Conservation (phyloP, 2,797 vertebrate genomes). For the Phataginus tricuspis region DNA sequence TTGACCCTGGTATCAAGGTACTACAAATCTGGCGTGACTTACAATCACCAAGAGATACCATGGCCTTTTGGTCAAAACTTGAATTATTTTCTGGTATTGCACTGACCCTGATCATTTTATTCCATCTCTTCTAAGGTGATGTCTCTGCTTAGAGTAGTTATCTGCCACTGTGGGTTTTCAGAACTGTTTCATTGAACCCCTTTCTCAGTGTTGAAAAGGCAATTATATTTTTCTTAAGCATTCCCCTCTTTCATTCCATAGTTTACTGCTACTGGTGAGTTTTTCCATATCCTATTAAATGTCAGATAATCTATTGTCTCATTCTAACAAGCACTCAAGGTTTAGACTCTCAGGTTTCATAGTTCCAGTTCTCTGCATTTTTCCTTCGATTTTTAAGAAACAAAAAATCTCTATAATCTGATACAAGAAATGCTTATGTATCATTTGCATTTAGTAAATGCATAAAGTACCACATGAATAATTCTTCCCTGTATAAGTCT, state of each 20-base stretch:
- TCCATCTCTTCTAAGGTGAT: constrained; percentile 44
- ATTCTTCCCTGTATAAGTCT: background rate
- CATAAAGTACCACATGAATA: background rate
- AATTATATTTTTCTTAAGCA: constrained; percentile 71
- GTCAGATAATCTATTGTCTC: constrained; percentile 14
- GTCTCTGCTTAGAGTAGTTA: constrained; percentile 78
- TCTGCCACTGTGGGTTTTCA: constrained; percentile 62
- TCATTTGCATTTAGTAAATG: background rate
- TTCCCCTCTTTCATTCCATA: constrained; percentile 51
- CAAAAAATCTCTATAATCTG: background rate
- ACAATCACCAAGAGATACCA: constrained; percentile 34
- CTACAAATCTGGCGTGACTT: constrained; percentile 63
- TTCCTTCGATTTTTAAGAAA: background rate
- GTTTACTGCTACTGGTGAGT: background rate
- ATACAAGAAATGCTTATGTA: background rate
- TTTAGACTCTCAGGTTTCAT: background rate
- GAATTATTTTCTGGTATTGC: constrained; percentile 72
- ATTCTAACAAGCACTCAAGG: background rate
- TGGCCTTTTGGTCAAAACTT: constrained; percentile 69
- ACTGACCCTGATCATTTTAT: constrained; percentile 62
- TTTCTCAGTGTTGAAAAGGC: constrained; percentile 65
- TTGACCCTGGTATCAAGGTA: constrained; percentile 68
- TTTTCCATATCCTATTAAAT: constrained; percentile 43
- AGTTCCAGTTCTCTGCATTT: background rate
- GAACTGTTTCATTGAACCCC: constrained; percentile 68